phyloP scores from a whole-genome alignment of 2,113 vertebrate species.

The Phylloscopus trochiloides region DNA sequence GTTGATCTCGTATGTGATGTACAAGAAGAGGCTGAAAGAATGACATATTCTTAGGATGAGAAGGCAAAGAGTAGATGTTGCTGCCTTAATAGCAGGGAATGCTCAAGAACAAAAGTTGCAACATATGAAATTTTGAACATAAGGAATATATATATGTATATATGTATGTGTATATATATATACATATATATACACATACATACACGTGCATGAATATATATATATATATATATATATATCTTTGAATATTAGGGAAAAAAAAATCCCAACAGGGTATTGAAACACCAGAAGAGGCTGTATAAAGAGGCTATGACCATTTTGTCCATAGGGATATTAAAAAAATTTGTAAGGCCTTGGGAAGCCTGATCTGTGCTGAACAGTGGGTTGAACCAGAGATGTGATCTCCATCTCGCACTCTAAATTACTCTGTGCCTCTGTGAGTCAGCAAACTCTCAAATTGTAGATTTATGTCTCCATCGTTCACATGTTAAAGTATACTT shows the following conservation, averaged over 20 bases:
- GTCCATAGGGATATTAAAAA: background rate
- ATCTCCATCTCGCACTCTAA: background rate
- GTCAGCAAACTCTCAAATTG: background rate
- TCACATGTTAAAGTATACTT: background rate
- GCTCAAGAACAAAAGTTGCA: background rate
- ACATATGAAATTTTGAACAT: background rate
- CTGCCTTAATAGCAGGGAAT: background rate
- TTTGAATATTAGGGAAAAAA: background rate
- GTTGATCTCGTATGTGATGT: background rate
- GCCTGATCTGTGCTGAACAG: background rate
- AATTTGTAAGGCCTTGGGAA: background rate
- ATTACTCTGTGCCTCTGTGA: background rate
- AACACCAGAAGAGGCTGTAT: background rate
- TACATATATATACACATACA: rapidly evolving
- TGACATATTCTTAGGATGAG: background rate
- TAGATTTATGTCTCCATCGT: background rate
- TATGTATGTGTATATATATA: no score
- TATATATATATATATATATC: no score
- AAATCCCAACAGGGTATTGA: background rate
- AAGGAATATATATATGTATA: background rate
- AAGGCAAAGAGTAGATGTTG: background rate
- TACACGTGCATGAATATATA: background rate
- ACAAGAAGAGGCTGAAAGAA: background rate
- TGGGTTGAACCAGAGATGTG: background rate
- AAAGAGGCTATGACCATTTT: background rate